Evolutionary conservation across 2,888 invertebrate genomes (phyloP).

Genomic region (Tetramorium bicarinatum): DNA sequence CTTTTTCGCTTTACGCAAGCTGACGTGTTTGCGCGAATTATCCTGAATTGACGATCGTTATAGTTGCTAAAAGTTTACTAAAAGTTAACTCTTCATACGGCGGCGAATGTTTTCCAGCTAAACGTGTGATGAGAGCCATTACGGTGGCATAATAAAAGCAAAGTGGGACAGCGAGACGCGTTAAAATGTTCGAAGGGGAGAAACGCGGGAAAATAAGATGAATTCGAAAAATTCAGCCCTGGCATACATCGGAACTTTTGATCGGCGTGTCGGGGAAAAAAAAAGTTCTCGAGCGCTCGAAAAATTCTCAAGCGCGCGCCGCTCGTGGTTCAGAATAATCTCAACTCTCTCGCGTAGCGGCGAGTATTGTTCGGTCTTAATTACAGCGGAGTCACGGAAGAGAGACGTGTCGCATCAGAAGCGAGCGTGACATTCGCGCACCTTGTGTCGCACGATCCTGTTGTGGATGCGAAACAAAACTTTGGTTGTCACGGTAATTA

Average conservation of each 20-base stretch:
- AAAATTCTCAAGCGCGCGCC: not conserved
- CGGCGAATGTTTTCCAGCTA: not conserved
- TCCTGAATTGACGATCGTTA: slow-evolving; percentile 4
- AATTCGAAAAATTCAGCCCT: not conserved
- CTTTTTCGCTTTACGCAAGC: not conserved
- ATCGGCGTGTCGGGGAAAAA: not conserved
- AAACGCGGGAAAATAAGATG: not conserved
- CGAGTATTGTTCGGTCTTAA: slow-evolving; percentile 62
- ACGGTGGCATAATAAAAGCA: not conserved
- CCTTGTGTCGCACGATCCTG: not conserved
- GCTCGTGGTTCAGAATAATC: slow-evolving; percentile 63
- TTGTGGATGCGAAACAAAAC: slow-evolving; percentile 42
- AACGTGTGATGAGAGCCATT: not conserved
- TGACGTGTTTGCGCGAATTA: slow-evolving; percentile 3
- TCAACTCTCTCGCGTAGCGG: slow-evolving; percentile 69
- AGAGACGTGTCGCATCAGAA: slow-evolving; percentile 31
- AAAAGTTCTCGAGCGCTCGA: not conserved
- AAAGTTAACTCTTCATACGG: not conserved
- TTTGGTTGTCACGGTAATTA: slow-evolving; percentile 44
- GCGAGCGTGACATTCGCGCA: not conserved
- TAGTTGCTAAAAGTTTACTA: slow-evolving; percentile 14
- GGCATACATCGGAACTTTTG: not conserved
- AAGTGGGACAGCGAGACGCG: not conserved
- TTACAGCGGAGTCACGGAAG: slow-evolving; percentile 52
- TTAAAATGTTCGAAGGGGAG: not conserved